Conservation (phyloP, 2,113 vertebrate species). For the Rattus norvegicus region GRCr8 NC_086023.1:65534501-65535000, state of each 20-base stretch:
- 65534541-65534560: no score
- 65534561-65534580: not conserved
- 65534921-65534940: constrained; percentile 43
- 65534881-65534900: not conserved
- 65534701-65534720: not conserved
- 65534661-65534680: not conserved
- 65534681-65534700: not conserved
- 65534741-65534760: not conserved
- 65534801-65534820: not conserved
- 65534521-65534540: not conserved
- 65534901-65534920: constrained; percentile 42
- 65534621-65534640: not conserved
- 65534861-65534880: not conserved
- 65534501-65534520: not conserved
- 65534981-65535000: constrained; percentile 39
- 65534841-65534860: not conserved
- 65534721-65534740: not conserved
- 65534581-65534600: not conserved
- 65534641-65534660: not conserved
- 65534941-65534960: constrained; percentile 38
- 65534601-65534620: not conserved
- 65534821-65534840: not conserved
- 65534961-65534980: constrained; percentile 53
- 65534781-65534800: not conserved
- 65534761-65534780: not conserved